These are phyloP conservation scores for Labroides dimidiatus DNA, from an alignment of 2,797 vertebrate genomes.

Conservation along the genomic window DNA sequence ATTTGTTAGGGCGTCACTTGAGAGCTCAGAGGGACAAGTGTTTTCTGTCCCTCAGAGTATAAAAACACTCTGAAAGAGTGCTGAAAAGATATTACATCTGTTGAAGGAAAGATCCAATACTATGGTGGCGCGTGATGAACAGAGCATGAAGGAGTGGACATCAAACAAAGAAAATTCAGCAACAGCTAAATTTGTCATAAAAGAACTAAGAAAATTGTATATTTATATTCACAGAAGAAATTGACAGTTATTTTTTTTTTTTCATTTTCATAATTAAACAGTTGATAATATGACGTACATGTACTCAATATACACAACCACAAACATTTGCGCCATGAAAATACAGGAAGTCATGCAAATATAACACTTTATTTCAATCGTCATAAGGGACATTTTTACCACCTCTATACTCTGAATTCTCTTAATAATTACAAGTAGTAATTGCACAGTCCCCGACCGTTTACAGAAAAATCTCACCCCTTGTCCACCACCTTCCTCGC, in stretches of 20 bases:
- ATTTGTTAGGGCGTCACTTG: conserved; percentile 40
- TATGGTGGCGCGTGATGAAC: not conserved
- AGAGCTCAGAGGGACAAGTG: conserved; percentile 34
- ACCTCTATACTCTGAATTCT: conserved; percentile 77
- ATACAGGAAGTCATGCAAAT: conserved; percentile 90
- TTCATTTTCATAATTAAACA: conserved; percentile 73
- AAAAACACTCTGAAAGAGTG: conserved; percentile 20
- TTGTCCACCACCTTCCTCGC: not conserved
- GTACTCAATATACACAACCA: conserved; percentile 79
- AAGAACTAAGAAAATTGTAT: conserved; percentile 63
- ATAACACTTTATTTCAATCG: conserved; percentile 87
- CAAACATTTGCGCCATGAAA: conserved; percentile 82
- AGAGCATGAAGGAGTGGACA: not conserved
- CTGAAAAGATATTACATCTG: conserved; percentile 15
- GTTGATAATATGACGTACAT: conserved; percentile 72
- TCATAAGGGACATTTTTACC: conserved; percentile 72
- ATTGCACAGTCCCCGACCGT: conserved; percentile 83
- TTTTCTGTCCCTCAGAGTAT: conserved; percentile 1
- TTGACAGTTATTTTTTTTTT: conserved; percentile 56
- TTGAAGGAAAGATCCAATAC: conserved; percentile 30
- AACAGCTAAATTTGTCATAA: conserved; percentile 49
- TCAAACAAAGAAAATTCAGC: conserved; percentile 24
- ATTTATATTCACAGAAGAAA: conserved; percentile 73
- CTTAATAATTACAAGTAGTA: conserved; percentile 82
- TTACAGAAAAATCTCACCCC: conserved; percentile 60